Evolutionary conservation across 2,113 vertebrate genomes (phyloP), one percentile per base, ranked within the genome.

Genomic region (Aspiorhynchus laticeps): DNA sequence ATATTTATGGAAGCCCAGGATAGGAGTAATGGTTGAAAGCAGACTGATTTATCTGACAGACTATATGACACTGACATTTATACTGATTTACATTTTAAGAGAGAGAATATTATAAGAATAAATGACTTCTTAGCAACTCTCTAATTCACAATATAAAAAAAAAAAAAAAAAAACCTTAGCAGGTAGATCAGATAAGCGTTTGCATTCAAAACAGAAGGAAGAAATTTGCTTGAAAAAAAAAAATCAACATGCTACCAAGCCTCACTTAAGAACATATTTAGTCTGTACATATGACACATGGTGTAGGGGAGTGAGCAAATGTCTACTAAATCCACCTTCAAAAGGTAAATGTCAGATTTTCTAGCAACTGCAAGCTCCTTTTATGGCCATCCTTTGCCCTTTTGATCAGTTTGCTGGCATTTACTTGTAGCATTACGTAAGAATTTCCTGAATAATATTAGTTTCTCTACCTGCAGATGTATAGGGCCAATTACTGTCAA

Each of bases 321-420:
- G 56, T 87, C 78, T 74, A 77, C 71, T 83, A 46, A 87, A 88
- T 74, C 78, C 76, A 69, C 71, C 80, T 87, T 88, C 17, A 77
- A 78, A 87, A 80, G 74, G 85, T 88, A 89, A 90, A 90, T 90
- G 90, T 89, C 89, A 91, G 80, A 83, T 83, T 48, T 56, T 41
- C 80, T 84, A 75, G 79, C 78, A 56, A 53, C 85, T 85, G 53
- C 19, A 17, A 65, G 41, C 61, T 73, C 41, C 80, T 79, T 90
- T 88, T 88, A 84, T 86, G 36, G 77, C 28, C 56, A 87, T 84
- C 61, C 61, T 88, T 85, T 92, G 90, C 67, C 90, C 90, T 88
- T 91, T 89, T 89, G 85, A 91, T 91, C 89, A 90, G 88, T 84
- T 88, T 89, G 80, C 85, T 91, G 90, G 80, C 90, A 92, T 92